Conservation (phyloP, 2,797 vertebrate species). For the Tenualosa thibaudeaui region DNA sequence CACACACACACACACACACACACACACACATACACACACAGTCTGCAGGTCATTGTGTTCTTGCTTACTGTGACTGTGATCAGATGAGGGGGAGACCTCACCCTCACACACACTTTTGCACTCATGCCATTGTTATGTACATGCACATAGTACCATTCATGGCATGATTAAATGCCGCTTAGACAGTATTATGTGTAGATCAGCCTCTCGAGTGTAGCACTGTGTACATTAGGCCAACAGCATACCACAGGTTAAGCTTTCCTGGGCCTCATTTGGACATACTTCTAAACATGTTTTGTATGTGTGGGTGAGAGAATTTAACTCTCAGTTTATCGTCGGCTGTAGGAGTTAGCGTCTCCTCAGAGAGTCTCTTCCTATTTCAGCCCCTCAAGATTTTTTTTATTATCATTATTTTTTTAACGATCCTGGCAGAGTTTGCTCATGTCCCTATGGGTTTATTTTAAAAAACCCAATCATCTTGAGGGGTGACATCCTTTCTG, state of each 20-base stretch:
- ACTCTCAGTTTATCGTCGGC: neutral
- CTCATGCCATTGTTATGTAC: neutral
- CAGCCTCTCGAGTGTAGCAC: neutral
- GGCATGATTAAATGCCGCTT: neutral
- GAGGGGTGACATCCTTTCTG: slow-evolving; percentile 1
- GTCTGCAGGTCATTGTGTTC: too few relatives aligned
- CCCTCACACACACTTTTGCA: neutral
- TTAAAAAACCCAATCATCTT: neutral
- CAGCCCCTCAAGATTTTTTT: neutral
- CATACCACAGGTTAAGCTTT: neutral
- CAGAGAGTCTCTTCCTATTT: neutral
- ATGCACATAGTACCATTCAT: neutral
- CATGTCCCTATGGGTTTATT: neutral
- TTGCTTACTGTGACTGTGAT: too few relatives aligned
- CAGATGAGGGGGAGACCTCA: too few relatives aligned
- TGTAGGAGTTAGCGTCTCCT: neutral
- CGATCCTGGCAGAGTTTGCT: neutral
- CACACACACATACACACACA: neutral
- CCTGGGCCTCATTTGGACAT: neutral
- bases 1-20: neutral
- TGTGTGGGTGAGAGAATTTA: neutral
- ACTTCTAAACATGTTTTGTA: neutral
- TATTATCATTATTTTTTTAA: neutral
- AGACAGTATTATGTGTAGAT: neutral
- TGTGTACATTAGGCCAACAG: neutral